These are phyloP conservation scores for Cotesia glomerata DNA, from an alignment of 1,140 invertebrate genomes.

Conservation along the genomic window DNA sequence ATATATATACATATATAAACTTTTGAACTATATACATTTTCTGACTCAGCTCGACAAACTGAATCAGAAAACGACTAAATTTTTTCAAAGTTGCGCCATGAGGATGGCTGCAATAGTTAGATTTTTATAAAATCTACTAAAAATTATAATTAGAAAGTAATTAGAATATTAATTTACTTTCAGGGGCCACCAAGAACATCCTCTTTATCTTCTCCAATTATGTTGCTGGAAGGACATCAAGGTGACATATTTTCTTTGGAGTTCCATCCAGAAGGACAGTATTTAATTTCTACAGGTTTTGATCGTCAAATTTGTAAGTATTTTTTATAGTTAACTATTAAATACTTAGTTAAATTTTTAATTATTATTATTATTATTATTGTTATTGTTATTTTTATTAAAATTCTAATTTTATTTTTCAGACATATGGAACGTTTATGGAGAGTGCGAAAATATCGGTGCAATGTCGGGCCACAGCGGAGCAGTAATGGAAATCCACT, in stretches of 20 bases:
- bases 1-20: too few relatives aligned
- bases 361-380: too few relatives aligned
- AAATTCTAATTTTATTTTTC: constrained; percentile 41
- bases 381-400: too few relatives aligned
- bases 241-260: constrained; percentile 93
- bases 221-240: constrained; percentile 96
- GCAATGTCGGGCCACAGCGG: constrained; percentile 93
- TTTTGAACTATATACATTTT: too few relatives aligned
- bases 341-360: neutral
- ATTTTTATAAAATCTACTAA: too few relatives aligned
- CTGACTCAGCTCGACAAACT: too few relatives aligned
- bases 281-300: constrained; percentile 94
- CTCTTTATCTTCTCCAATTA: constrained; percentile 89
- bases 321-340: constrained; percentile 19
- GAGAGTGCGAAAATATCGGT: constrained; percentile 97
- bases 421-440: constrained; percentile 98
- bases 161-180: constrained; percentile 33
- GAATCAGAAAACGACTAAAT: too few relatives aligned
- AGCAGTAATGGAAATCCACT: constrained; percentile 95
- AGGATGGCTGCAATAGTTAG: too few relatives aligned
- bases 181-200: constrained; percentile 83
- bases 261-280: constrained; percentile 96
- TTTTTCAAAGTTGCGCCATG: too few relatives aligned
- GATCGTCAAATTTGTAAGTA: constrained; percentile 94
- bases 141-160: too few relatives aligned